Conservation (phyloP, 2,113 vertebrate species). For the Coptodon bakossiorum region DNA sequence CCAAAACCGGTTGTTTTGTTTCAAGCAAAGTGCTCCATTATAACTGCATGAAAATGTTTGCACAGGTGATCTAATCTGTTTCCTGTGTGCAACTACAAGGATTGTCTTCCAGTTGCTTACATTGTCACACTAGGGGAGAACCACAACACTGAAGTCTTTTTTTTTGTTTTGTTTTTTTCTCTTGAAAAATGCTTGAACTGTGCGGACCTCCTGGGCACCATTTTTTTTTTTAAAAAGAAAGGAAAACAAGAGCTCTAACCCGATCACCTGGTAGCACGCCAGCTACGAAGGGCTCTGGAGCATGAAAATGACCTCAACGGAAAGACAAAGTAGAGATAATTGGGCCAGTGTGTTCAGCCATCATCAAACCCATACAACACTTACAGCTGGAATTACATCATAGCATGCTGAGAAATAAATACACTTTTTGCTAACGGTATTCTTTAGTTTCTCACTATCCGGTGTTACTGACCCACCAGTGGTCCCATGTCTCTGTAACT, state of each 20-base stretch:
- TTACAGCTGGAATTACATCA: not conserved
- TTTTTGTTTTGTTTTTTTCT: not conserved
- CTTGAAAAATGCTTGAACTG: not conserved
- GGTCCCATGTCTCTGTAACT: not conserved
- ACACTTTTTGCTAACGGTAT: not conserved
- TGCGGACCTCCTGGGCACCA: not conserved
- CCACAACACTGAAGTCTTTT: not conserved
- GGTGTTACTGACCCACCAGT: not conserved
- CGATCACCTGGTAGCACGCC: not conserved
- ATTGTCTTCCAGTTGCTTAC: constrained; percentile 6
- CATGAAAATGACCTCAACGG: not conserved
- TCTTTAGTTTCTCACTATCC: not conserved
- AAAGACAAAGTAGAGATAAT: not conserved
- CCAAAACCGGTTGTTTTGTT: constrained; percentile 3
- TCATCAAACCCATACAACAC: not conserved
- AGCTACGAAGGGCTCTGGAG: not conserved
- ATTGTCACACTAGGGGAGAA: not conserved
- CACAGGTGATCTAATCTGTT: not conserved
- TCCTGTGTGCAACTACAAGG: not conserved
- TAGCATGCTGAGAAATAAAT: not conserved
- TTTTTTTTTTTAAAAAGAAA: not conserved
- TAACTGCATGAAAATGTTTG: not conserved
- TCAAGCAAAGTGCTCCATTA: not conserved
- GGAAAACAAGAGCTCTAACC: not conserved
- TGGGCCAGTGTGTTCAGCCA: not conserved